Percentiles rank a stretch among this genome's conserved stretches.
Evolutionary conservation across 2,113 vertebrate species (phyloP).

Genomic region (Otolemur garnettii): DNA sequence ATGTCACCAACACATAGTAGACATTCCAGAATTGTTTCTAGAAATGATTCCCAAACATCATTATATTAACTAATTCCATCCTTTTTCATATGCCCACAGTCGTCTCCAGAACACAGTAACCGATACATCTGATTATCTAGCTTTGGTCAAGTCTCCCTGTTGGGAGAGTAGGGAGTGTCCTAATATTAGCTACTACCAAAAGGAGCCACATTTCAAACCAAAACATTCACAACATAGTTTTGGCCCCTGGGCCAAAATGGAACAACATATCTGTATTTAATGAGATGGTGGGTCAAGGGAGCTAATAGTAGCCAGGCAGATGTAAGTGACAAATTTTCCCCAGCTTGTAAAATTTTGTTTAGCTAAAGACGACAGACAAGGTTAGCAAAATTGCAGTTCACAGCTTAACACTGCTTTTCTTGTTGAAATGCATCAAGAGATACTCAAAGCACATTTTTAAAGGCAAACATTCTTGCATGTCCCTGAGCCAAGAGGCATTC

Average conservation of each 20-base stretch:
- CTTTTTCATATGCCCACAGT: background rate
- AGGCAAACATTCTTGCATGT: constrained; percentile 26
- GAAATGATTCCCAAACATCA: constrained; percentile 24
- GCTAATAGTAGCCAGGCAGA: background rate
- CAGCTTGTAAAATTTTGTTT: background rate
- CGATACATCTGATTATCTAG: background rate
- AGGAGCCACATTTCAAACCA: background rate
- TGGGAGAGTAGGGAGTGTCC: background rate
- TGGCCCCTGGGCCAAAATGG: background rate
- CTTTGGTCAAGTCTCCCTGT: background rate
- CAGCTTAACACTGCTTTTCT: constrained; percentile 7
- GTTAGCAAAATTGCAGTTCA: background rate
- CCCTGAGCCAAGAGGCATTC: background rate
- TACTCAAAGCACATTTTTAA: constrained; percentile 16
- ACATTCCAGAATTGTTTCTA: constrained; percentile 28
- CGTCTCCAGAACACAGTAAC: background rate
- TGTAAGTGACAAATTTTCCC: background rate
- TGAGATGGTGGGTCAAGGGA: background rate
- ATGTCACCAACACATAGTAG: background rate
- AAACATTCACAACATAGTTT: background rate
- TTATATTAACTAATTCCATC: background rate
- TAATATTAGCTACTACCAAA: background rate
- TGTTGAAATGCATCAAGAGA: constrained; percentile 56
- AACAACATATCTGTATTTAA: background rate
- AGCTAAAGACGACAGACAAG: constrained; percentile 9